Evolutionary conservation across 2,113 vertebrate genomes (phyloP).

Genomic region (Muscicapa adusta): DNA sequence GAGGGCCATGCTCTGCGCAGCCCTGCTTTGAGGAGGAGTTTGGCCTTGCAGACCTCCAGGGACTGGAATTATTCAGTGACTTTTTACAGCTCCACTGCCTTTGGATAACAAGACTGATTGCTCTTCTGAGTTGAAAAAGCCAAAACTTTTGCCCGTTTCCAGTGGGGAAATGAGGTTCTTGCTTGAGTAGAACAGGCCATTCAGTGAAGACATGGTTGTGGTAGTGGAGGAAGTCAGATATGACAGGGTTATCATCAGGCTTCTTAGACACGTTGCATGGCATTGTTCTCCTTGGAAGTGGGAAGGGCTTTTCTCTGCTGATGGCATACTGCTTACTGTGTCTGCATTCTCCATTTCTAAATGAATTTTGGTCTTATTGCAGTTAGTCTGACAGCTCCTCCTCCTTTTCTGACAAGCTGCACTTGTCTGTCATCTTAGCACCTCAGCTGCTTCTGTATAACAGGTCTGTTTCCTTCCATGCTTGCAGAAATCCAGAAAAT

Average conservation of each 20-base stretch:
- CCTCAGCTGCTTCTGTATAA: slow-evolving; percentile 56
- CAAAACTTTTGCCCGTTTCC: background rate
- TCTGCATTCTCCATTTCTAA: background rate
- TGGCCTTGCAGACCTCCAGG: background rate
- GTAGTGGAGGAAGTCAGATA: background rate
- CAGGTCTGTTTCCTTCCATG: slow-evolving; percentile 36
- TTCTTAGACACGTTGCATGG: background rate
- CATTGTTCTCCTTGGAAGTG: background rate
- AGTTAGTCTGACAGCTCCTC: slow-evolving; percentile 45
- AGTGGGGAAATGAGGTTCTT: background rate
- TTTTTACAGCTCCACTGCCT: background rate
- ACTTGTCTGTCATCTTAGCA: slow-evolving; percentile 45
- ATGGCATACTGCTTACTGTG: background rate
- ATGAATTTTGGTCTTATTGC: slow-evolving; percentile 9
- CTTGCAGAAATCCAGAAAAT: slow-evolving; percentile 13
- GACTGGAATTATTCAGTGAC: background rate
- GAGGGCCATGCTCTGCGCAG: background rate
- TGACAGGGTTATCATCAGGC: background rate
- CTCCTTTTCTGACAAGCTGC: slow-evolving; percentile 38
- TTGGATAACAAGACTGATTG: background rate
- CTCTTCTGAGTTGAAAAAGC: background rate
- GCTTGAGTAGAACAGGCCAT: background rate
- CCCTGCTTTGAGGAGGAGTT: background rate
- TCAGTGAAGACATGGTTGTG: background rate
- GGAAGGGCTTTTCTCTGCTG: background rate